Evolutionary conservation across 2,888 invertebrate genomes (phyloP), one percentile per base, ranked within the genome.

Genomic region (Andrena fulva): DNA sequence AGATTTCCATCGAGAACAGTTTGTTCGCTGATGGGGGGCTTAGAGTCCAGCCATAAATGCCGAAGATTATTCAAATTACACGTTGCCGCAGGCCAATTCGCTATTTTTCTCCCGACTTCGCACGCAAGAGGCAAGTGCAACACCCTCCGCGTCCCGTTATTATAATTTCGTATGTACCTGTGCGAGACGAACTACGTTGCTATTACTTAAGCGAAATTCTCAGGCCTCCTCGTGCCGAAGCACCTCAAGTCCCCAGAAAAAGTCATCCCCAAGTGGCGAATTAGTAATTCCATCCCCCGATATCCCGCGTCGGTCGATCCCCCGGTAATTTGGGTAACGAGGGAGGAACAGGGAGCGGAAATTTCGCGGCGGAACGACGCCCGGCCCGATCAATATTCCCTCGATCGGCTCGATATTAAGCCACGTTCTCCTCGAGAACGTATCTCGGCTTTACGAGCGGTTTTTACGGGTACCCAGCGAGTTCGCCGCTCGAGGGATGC

Each of bases 381-480:
- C 24, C 1, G 31, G n/a, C 16, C 3, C 54, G 81, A 54, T 83
- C 84, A 69, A 82, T 82, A 82, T 74, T 73, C 75, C 35, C 10
- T 20, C 33, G 71, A 80, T 80, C 74, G 80, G 69, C 72, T 74
- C 74, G 67, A 77, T 76, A 85, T 85, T 82, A 85, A 69, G 78
- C 76, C 70, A 74, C 76, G 72, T 79, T 74, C 50, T 24, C 79
- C 54, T 35, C 60, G 54, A 20, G 35, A 75, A 35, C 60, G 72
- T 80, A 82, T 79, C 63, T 67, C 52, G 74, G 35, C 60, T 85
- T 85, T 85, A 85, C 85, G 85, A 82, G 59, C 66, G 56, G 63
- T 85, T 85, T 85, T 85, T 85, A 85, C 79, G 78, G 68, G 31
- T 35, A 42, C 31, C 68, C 79, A 27, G 68, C 68, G 73, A 74